These are phyloP conservation scores for Elmis aenea DNA, from an alignment of 2,888 invertebrate genomes.

Conservation along the genomic window DNA sequence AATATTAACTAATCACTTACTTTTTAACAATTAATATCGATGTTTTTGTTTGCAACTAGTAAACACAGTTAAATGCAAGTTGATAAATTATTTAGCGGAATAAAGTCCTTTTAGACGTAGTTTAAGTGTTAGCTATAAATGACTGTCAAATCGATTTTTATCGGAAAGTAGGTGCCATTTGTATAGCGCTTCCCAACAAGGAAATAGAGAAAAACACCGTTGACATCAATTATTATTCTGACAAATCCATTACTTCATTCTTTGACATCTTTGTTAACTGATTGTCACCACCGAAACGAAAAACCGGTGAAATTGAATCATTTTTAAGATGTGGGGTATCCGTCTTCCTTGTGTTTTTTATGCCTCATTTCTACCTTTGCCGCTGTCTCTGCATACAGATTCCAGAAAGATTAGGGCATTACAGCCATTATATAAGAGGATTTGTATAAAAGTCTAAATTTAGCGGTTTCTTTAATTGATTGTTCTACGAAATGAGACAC, in stretches of 20 bases:
- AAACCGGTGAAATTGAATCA: too few relatives aligned
- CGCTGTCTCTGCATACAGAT: too few relatives aligned
- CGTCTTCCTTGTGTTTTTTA: too few relatives aligned
- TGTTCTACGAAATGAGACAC: too few relatives aligned
- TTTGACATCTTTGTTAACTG: constrained; percentile 21
- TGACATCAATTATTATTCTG: constrained; percentile 32
- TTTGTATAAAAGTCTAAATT: too few relatives aligned
- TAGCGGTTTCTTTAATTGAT: too few relatives aligned
- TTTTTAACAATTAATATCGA: too few relatives aligned
- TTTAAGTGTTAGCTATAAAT: constrained; percentile 32
- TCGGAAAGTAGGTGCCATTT: constrained; percentile 30
- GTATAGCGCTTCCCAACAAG: constrained; percentile 28
- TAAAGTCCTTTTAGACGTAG: constrained; percentile 27
- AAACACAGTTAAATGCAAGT: constrained; percentile 10
- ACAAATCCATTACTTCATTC: constrained; percentile 28
- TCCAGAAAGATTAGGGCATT: too few relatives aligned
- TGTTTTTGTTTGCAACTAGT: not conserved
- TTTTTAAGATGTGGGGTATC: too few relatives aligned
- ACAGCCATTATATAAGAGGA: too few relatives aligned
- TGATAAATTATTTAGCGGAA: constrained; percentile 31
- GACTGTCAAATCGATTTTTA: constrained; percentile 34
- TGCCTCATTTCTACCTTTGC: too few relatives aligned
- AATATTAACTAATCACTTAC: too few relatives aligned
- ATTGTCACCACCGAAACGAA: constrained; percentile 18
- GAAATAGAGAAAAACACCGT: constrained; percentile 29